A percentile compares a stretch with the other conserved stretches of the same genome.
Conservation (phyloP, 2,797 vertebrate genomes). For the Cossypha dichroa region DNA sequence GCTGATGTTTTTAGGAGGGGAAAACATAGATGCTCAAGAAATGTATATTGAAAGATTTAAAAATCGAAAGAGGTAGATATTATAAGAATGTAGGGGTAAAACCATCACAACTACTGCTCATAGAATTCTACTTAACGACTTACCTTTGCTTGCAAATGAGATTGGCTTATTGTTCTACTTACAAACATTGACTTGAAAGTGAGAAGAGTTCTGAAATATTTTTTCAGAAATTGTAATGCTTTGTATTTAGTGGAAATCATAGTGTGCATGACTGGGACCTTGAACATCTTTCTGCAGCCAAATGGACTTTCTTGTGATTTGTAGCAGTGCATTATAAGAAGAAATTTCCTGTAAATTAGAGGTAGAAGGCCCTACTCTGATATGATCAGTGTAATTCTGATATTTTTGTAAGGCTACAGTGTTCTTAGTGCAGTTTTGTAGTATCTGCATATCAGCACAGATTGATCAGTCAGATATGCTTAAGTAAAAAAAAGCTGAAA, state of each 20-base stretch:
- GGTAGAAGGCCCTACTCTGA: not conserved
- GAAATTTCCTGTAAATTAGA: not conserved
- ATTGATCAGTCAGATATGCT: not conserved
- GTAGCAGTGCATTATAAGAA: not conserved
- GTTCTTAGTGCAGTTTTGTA: not conserved
- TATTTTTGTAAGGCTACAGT: not conserved
- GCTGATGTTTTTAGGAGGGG: not conserved
- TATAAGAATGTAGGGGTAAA: not conserved
- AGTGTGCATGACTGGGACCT: not conserved
- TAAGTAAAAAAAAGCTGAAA: constrained; percentile 7
- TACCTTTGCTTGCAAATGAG: not conserved
- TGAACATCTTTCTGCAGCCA: not conserved
- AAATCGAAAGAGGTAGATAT: not conserved
- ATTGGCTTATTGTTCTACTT: not conserved
- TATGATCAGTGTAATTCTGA: not conserved
- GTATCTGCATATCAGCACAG: not conserved
- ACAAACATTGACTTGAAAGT: not conserved
- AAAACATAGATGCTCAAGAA: not conserved
- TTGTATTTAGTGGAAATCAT: not conserved
- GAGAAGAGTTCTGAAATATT: not conserved
- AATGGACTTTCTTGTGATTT: not conserved
- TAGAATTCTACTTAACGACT: not conserved
- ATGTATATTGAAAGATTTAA: constrained; percentile 2
- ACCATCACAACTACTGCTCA: not conserved
- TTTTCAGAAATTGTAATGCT: not conserved